These are phyloP conservation scores for Drosophila nr. medialis DNA, from an alignment of 2,888 invertebrate genomes.

Conservation along the genomic window DNA sequence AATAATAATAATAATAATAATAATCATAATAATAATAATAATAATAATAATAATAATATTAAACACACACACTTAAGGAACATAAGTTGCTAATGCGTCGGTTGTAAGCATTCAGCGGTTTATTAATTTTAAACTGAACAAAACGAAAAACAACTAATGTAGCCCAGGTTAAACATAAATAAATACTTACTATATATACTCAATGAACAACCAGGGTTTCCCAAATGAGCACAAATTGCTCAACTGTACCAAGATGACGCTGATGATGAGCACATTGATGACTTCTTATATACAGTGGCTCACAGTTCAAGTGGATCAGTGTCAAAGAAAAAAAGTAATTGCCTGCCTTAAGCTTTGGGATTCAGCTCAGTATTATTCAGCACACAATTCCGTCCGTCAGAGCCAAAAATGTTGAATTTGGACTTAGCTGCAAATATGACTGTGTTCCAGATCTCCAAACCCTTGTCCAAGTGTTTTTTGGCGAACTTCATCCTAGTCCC, in stretches of 20 bases:
- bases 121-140: constrained; percentile 36
- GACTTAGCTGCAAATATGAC: too few species aligned
- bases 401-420: too few species aligned
- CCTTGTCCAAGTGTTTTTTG: too few species aligned
- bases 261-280: constrained; percentile 4
- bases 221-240: constrained; percentile 9
- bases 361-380: too few species aligned
- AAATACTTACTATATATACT: constrained; percentile 33
- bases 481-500: too few species aligned
- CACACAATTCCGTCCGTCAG: too few species aligned
- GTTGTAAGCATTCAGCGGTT: constrained; percentile 68
- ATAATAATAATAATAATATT: neutral
- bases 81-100: constrained; percentile 41
- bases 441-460: too few species aligned
- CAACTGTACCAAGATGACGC: constrained; percentile 39
- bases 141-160: constrained; percentile 21
- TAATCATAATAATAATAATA: neutral
- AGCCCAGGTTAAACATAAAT: constrained; percentile 26
- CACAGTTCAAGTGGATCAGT: too few species aligned
- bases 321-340: too few species aligned
- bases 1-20: neutral
- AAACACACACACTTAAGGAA: neutral
- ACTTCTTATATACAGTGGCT: constrained; percentile 1
- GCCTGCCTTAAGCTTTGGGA: too few species aligned
- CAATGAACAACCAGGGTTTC: neutral